Percentiles rank a stretch among this genome's conserved stretches.
phyloP scores from a whole-genome alignment of 2,888 invertebrate genomes.

The Callinectes sapidus region DNA sequence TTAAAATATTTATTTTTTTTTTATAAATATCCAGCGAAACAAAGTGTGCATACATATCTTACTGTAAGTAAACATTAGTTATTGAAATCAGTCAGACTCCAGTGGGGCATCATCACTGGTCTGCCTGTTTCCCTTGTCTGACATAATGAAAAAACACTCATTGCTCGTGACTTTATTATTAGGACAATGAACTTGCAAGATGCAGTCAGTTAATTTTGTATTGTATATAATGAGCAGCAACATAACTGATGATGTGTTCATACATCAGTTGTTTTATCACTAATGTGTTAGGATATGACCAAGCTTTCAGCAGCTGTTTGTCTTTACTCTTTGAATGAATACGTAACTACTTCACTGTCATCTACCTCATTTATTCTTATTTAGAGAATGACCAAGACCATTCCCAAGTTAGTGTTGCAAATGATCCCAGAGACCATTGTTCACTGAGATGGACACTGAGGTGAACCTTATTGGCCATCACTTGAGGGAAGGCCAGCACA shows the following conservation, averaged over 20 bases:
- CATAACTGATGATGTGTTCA: neutral
- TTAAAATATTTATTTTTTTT: neutral
- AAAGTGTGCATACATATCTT: neutral
- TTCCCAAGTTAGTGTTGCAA: neutral
- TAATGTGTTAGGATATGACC: neutral
- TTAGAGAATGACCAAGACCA: neutral
- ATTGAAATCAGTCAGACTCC: neutral
- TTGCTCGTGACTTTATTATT: neutral
- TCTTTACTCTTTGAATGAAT: slow-evolving; percentile 6
- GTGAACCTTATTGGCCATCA: neutral
- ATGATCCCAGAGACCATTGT: neutral
- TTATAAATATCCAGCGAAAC: neutral
- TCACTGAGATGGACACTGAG: neutral
- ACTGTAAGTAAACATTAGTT: neutral
- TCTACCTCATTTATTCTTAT: slow-evolving; percentile 31
- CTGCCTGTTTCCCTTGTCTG: neutral
- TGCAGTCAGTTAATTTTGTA: neutral
- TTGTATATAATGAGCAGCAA: neutral
- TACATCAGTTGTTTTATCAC: neutral
- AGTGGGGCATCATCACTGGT: neutral
- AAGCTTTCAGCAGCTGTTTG: neutral
- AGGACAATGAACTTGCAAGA: neutral
- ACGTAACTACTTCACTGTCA: neutral
- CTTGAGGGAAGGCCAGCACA: neutral
- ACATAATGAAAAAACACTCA: neutral